Evolutionary conservation across 2,888 invertebrate genomes (phyloP).

Genomic region (Noctua comes): DNA sequence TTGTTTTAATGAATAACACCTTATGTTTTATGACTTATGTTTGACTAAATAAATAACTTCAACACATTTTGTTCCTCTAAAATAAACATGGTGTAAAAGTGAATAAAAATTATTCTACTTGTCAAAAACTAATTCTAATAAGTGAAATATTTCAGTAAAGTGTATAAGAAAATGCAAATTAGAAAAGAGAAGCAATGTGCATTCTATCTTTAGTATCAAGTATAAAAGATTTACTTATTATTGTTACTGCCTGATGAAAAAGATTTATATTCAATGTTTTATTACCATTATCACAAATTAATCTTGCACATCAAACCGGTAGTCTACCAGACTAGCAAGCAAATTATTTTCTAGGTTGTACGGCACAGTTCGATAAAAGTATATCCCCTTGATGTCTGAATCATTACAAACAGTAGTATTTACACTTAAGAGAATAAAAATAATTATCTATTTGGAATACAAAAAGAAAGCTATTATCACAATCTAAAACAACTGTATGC

Average conservation of each 20-base stretch:
- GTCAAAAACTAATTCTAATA: constrained; percentile 46
- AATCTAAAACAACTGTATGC: constrained; percentile 59
- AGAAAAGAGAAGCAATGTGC: constrained; percentile 78
- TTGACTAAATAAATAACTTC: constrained; percentile 10
- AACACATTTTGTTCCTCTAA: constrained; percentile 60
- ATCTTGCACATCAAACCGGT: constrained; percentile 43
- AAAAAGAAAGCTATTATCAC: constrained; percentile 52
- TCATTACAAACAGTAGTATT: constrained; percentile 44
- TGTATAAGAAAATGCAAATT: constrained; percentile 70
- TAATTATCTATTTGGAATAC: constrained; percentile 43
- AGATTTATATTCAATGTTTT: constrained; percentile 24
- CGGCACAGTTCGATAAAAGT: constrained; percentile 33
- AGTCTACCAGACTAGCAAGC: constrained; percentile 47
- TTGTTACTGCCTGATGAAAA: constrained; percentile 28
- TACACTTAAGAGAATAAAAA: constrained; percentile 48
- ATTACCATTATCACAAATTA: constrained; percentile 38
- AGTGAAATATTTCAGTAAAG: constrained; percentile 53
- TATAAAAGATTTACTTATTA: constrained; percentile 37
- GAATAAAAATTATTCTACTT: constrained; percentile 40
- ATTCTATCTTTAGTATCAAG: constrained; percentile 66
- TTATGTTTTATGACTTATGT: not conserved
- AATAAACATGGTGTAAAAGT: constrained; percentile 27
- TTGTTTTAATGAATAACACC: constrained; percentile 12
- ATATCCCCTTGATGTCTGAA: constrained; percentile 67
- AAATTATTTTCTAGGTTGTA: constrained; percentile 33